Percentiles rank a stretch among this genome's conserved stretches.
These are phyloP conservation scores for Apis cerana DNA, from an alignment of 1,140 invertebrate genomes.

Conservation along the genomic window DNA sequence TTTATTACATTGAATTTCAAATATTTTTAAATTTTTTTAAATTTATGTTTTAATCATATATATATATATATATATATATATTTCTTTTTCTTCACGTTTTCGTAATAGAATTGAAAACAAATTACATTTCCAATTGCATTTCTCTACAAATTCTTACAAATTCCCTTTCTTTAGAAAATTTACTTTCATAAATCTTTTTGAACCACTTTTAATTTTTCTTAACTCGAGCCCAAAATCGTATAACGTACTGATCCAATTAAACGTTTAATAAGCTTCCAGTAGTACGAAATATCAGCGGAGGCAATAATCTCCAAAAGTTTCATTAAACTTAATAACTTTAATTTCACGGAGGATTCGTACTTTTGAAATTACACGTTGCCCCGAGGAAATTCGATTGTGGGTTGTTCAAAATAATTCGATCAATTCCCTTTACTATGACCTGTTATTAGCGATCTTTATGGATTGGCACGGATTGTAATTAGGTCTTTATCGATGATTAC, in stretches of 20 bases:
- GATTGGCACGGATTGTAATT: slow-evolving; percentile 68
- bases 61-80: no score
- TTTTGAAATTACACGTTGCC: slow-evolving; percentile 26
- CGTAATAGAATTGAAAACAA: neutral
- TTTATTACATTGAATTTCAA: no score
- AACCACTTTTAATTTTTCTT: neutral
- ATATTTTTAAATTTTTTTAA: no score
- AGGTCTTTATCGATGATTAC: slow-evolving; percentile 68
- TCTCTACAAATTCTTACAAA: neutral
- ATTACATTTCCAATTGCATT: neutral
- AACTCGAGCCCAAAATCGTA: neutral
- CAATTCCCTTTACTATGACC: slow-evolving; percentile 42
- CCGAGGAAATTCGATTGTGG: slow-evolving; percentile 37
- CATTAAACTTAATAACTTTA: slow-evolving; percentile 23
- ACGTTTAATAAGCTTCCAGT: neutral
- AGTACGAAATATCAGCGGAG: neutral
- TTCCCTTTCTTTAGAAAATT: neutral
- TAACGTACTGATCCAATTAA: neutral
- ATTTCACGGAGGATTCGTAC: slow-evolving; percentile 4
- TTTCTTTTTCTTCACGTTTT: no score
- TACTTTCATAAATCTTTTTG: neutral
- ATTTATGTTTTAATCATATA: no score
- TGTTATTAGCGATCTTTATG: slow-evolving; percentile 67
- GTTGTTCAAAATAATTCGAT: slow-evolving; percentile 59
- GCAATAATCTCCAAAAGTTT: neutral